These are phyloP conservation scores for Noctua janthina DNA, from an alignment of 2,888 invertebrate species.

Conservation along the genomic window DNA sequence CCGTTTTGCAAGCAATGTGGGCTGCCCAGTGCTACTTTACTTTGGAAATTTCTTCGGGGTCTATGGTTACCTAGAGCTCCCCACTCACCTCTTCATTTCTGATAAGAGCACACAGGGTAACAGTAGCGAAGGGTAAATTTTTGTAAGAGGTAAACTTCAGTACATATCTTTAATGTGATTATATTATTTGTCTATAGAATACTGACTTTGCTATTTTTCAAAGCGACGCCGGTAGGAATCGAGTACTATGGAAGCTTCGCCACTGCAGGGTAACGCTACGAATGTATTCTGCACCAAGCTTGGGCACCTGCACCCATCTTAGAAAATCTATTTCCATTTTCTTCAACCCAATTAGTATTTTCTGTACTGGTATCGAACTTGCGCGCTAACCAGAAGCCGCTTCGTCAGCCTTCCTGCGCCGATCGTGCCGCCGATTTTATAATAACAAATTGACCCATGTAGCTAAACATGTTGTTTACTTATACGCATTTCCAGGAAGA, in stretches of 20 bases:
- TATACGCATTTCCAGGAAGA: conserved; percentile 12
- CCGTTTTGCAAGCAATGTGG: neutral
- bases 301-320: neutral
- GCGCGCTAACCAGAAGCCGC: neutral
- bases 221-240: no score
- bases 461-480: conserved; percentile 17
- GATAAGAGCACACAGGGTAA: neutral
- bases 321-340: neutral
- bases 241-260: no score
- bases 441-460: conserved; percentile 1
- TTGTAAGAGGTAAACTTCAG: no score
- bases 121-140: neutral
- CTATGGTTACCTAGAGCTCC: neutral
- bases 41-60: neutral
- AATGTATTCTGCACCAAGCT: neutral
- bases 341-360: neutral
- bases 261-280: no score
- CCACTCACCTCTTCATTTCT: neutral
- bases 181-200: no score
- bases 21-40: neutral
- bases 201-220: no score
- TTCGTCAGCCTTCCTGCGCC: neutral
- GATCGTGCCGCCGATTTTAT: neutral
- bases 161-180: no score
- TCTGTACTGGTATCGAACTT: neutral